Evolutionary conservation across 2,888 invertebrate species (phyloP), one percentile per base, ranked within the genome.

Genomic region (Ochropleura leucogaster): DNA sequence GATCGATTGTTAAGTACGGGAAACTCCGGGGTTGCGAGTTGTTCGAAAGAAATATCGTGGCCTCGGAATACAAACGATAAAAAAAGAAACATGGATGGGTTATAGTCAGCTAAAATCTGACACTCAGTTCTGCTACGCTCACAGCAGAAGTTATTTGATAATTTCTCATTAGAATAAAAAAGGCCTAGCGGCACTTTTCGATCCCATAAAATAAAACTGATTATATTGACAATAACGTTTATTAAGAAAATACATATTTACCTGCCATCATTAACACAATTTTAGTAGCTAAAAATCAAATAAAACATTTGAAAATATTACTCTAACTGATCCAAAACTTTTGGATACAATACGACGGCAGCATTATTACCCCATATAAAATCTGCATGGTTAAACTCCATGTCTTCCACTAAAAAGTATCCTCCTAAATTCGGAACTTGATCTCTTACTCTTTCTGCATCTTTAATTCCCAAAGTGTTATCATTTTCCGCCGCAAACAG

Each of bases 291-390:
- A 59, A 8, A 63, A 20, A 2, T 8, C 20, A 63, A 44, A 14
- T 44, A 14, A 42, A 20, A 3, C 8, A 3, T 9, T 7, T 8
- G 20, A 47, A 64, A 6, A 8, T 9, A 9, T 10, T 64, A 64
- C 16, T 64, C 16, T 20, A 64, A 47, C 16, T 64, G 46, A 64
- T 20, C 46, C 46, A 64, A 20, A 64, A 64, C 64, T 47, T 20
- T 20, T 40, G 59, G 59, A 57, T 57, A 57, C 30, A 57, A 57
- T 16, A 57, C 57, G 30, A 30, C 8, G 6, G 16, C 4, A 64
- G 63, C 46, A 64, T 64, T 16, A 3, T 0, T 0, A 20, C 57
- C 63, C 46, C 46, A 64, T 14, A 64, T 16, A 64, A 46, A 64
- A 9, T 57, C 30, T 30, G 4, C 8, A 57, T 57, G 57, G 30